A percentile compares a stretch with the other conserved stretches of the same genome.
Evolutionary conservation across 2,797 vertebrate genomes (phyloP).

Genomic region (Halcyon chelicuti): DNA sequence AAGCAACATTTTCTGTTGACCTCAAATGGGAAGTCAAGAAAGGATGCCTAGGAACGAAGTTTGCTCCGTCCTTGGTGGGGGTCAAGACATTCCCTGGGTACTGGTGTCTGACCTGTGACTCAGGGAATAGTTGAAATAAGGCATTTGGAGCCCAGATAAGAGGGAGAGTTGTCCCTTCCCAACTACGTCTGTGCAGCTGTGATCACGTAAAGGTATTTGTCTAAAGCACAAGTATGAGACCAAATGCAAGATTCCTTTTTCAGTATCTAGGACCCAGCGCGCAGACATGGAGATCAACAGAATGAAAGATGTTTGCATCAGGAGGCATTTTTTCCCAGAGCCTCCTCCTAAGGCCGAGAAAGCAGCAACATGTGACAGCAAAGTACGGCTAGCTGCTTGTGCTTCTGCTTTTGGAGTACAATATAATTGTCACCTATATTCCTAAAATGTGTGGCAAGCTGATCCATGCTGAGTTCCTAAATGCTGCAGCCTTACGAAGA

Average conservation of each 20-base stretch:
- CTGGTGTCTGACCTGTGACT: not conserved
- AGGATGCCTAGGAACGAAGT: not conserved
- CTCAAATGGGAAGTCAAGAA: not conserved
- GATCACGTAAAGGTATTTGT: not conserved
- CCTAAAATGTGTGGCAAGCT: not conserved
- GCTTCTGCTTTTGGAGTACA: not conserved
- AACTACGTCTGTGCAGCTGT: not conserved
- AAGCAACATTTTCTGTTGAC: not conserved
- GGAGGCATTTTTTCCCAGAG: not conserved
- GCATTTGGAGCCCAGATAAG: not conserved
- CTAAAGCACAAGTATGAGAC: not conserved
- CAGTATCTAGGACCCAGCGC: not conserved
- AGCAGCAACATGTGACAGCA: not conserved
- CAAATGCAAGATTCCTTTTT: not conserved
- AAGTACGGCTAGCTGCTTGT: not conserved
- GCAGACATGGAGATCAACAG: not conserved
- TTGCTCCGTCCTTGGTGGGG: not conserved
- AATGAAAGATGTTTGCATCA: not conserved
- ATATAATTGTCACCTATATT: not conserved
- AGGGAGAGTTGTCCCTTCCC: not conserved
- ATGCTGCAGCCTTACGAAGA: not conserved
- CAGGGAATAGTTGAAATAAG: not conserved
- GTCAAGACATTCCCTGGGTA: not conserved
- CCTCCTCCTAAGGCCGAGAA: not conserved
- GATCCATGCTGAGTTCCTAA: not conserved